Conservation (phyloP, 2,113 vertebrate genomes). For the Formicarius rufipectus region DNA sequence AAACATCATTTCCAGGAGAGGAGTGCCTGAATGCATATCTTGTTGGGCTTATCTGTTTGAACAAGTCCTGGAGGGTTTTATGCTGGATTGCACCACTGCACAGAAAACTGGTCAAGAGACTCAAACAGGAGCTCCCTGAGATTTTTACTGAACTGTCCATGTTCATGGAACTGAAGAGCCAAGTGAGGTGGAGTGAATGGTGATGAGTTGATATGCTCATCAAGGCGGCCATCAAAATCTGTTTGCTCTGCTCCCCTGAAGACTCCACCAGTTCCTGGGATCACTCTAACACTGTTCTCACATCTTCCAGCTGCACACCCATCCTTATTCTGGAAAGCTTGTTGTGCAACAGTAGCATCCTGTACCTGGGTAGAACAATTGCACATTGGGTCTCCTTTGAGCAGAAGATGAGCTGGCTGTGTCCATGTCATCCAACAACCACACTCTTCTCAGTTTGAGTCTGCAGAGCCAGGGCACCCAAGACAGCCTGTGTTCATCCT, state of each 20-base stretch:
- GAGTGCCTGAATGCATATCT: not conserved
- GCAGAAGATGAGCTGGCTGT: not conserved
- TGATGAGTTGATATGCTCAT: not conserved
- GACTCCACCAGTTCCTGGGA: not conserved
- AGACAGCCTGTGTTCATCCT: not conserved
- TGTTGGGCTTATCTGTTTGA: not conserved
- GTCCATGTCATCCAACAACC: not conserved
- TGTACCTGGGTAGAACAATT: not conserved
- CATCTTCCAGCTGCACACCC: not conserved
- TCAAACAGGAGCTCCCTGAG: not conserved
- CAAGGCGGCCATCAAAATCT: not conserved
- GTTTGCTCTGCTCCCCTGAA: not conserved
- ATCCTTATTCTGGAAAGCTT: not conserved
- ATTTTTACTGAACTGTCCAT: not conserved
- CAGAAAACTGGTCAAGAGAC: not conserved
- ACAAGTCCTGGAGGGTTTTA: not conserved
- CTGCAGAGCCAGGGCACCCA: not conserved
- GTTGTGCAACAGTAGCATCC: not conserved
- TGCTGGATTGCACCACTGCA: not conserved
- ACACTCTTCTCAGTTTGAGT: not conserved
- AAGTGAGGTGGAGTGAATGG: not conserved
- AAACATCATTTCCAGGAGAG: not conserved
- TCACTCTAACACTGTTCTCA: not conserved
- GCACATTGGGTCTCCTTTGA: not conserved
- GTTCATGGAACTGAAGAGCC: not conserved